A percentile compares a stretch with the other conserved stretches of the same genome.
These are phyloP conservation scores for Calcarius lapponicus DNA, from an alignment of 2,797 vertebrate species.

Conservation along the genomic window DNA sequence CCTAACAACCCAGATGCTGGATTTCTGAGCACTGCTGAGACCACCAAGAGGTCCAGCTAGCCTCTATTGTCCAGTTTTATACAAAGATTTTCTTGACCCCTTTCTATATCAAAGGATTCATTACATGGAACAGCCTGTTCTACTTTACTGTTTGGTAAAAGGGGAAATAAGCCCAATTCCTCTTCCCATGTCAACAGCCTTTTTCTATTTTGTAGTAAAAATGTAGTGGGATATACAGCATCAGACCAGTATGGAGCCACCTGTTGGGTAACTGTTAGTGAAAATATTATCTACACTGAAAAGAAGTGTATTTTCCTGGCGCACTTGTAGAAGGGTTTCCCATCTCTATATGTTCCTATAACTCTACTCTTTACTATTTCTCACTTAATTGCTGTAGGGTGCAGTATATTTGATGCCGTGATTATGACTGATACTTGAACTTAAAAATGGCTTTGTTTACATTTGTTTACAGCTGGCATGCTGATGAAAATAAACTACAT, in stretches of 20 bases:
- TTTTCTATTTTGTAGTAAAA: background rate
- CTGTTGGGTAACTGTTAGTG: background rate
- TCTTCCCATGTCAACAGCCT: background rate
- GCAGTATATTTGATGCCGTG: background rate
- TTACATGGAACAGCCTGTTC: background rate
- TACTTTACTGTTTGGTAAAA: background rate
- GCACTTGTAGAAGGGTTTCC: background rate
- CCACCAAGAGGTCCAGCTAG: background rate
- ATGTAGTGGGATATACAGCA: background rate
- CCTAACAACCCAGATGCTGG: background rate
- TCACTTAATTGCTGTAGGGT: background rate
- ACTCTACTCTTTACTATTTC: background rate
- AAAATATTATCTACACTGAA: background rate
- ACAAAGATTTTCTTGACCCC: background rate
- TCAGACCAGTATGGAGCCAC: background rate
- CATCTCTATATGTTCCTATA: background rate
- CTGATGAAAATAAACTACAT: conserved; percentile 3
- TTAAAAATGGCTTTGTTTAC: background rate
- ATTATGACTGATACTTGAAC: background rate
- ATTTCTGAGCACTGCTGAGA: background rate
- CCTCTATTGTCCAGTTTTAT: background rate
- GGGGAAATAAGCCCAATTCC: background rate
- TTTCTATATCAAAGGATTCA: background rate
- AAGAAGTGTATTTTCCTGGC: background rate
- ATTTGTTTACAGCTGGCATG: background rate